Evolutionary conservation across 2,888 invertebrate species (phyloP).

Genomic region (Aphrophora alni): DNA sequence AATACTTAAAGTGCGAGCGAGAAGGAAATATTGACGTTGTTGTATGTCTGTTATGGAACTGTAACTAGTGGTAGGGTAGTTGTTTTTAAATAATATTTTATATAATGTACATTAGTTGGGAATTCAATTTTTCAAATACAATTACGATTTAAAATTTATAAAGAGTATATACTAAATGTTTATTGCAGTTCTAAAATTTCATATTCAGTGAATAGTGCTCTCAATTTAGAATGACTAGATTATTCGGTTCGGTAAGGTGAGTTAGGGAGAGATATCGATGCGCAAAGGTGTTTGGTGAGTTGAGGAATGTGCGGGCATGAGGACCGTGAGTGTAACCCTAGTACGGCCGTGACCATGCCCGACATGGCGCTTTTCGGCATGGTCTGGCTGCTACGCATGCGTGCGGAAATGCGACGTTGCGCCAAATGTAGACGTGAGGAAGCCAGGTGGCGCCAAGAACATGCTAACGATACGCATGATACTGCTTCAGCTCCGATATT

Average conservation of each 20-base stretch:
- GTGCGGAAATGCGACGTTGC: constrained; percentile 79
- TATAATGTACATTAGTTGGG: too few relatives aligned
- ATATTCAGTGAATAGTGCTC: too few relatives aligned
- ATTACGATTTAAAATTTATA: too few relatives aligned
- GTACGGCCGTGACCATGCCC: constrained; percentile 46
- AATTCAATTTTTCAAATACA: too few relatives aligned
- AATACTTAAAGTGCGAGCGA: too few relatives aligned
- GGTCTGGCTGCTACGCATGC: constrained; percentile 83
- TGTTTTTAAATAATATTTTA: too few relatives aligned
- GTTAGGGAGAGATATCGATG: neutral
- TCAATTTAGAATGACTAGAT: too few relatives aligned
- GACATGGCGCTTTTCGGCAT: constrained; percentile 87
- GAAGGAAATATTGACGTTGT: too few relatives aligned
- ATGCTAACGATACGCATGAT: constrained; percentile 60
- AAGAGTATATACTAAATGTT: too few relatives aligned
- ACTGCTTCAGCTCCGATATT: constrained; percentile 56
- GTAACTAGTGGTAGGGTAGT: too few relatives aligned
- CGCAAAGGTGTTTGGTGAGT: constrained; percentile 17
- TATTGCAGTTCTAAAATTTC: too few relatives aligned
- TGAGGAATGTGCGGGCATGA: constrained; percentile 41
- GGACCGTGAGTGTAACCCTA: constrained; percentile 4
- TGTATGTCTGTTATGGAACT: too few relatives aligned
- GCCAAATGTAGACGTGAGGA: constrained; percentile 71
- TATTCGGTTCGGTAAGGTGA: neutral
- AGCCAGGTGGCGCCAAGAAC: constrained; percentile 58